Base-by-base conservation (phyloP, 2,888 invertebrate genomes). In the Nomada ruficornis region DNA sequence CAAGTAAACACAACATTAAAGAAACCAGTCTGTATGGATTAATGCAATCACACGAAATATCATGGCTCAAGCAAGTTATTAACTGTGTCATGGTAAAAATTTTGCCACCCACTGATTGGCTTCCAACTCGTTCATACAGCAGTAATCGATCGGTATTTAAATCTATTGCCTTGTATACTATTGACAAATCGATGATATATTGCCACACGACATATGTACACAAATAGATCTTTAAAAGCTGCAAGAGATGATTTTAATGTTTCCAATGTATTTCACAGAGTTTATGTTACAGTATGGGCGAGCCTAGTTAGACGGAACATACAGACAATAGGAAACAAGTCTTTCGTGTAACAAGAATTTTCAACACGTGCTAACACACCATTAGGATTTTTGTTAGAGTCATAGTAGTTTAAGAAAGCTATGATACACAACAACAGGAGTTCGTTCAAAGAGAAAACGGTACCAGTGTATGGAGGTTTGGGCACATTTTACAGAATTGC, bases 381-480 rank as follows among this genome's bases (percentile, higher is more conserved):
- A 55, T 79, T 73, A 83, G 75, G 68, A 79, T 62, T 68, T 82
- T 73, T 80, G 78, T 88, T 89, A 80, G 78, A 76, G 60, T 80
- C 84, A 83, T 55, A 74, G 42, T 67, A 57, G 72, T 73, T 82
- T 79, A 79, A 57, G 44, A 64, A 83, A 83, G 77, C 76, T 74
- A 59, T 57, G 69, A 70, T 62, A 62, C 55, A 73, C 18, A 77
- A 73, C 67, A 20, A 20, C 20, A 57, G 65, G 55, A 69, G 68
- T 75, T 77, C 26, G 77, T 88, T 88, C 83, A 90, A 90, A 86
- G 59, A 79, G 84, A 90, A 90, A 89, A 86, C 80, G 86, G 89
- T 94, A 97, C 97, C 94, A 97, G 92, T 9, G 96, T 96, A 74
- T 96, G 95, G 62, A 97, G 92, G 89, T 95, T 95, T 29, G 95